Evolutionary conservation across 2,113 vertebrate genomes (phyloP).

Genomic region (Oxyura jamaicensis): DNA sequence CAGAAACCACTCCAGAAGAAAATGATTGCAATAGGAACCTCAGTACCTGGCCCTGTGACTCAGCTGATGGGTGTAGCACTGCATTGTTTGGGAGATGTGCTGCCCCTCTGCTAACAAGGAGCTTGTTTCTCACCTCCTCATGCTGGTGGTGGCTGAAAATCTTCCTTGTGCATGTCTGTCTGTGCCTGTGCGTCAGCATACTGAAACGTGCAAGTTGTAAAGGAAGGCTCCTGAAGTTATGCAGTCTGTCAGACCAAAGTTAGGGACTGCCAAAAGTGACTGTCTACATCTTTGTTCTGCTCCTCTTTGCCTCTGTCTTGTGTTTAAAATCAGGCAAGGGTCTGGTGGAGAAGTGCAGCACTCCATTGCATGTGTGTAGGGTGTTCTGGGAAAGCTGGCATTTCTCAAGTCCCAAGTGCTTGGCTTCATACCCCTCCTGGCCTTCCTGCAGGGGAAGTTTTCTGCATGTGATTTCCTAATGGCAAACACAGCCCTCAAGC

Average conservation of each 20-base stretch:
- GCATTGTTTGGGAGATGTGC: neutral
- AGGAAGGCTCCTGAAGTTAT: neutral
- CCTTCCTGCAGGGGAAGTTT: neutral
- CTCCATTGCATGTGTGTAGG: neutral
- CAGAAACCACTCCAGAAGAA: neutral
- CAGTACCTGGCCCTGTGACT: neutral
- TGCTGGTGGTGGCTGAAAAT: neutral
- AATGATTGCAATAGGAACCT: neutral
- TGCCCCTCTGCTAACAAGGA: neutral
- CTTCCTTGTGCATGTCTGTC: rapidly evolving
- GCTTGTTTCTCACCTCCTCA: neutral
- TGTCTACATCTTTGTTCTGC: neutral
- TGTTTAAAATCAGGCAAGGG: neutral
- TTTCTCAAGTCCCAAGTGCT: neutral
- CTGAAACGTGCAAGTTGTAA: neutral
- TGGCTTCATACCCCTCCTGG: neutral
- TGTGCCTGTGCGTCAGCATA: neutral
- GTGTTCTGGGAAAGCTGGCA: neutral
- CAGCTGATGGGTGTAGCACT: neutral
- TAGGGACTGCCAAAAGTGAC: neutral
- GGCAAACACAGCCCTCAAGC: neutral
- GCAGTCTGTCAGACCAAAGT: rapidly evolving
- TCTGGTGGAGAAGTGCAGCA: neutral
- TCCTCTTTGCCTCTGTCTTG: neutral
- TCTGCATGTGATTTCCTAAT: neutral